A percentile compares a stretch with the other conserved stretches of the same genome.
Evolutionary conservation across 1,140 invertebrate genomes (phyloP).

Genomic region (Tetramorium simillimum): DNA sequence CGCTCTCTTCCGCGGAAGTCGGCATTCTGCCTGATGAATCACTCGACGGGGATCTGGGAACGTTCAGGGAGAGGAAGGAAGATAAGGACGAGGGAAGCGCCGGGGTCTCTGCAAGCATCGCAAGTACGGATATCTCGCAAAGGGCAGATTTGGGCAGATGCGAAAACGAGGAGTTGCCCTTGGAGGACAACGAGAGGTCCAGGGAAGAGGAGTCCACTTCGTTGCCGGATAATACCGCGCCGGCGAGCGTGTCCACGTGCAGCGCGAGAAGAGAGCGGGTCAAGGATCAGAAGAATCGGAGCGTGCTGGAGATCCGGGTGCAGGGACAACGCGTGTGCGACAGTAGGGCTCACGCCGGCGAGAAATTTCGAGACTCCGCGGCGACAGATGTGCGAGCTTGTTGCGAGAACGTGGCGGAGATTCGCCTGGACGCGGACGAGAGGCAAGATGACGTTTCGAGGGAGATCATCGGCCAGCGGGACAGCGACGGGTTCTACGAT

Average conservation of each 20-base stretch:
- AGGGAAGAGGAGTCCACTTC: neutral
- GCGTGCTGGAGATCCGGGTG: neutral
- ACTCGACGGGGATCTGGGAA: neutral
- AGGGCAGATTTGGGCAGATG: neutral
- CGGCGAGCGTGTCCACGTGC: neutral
- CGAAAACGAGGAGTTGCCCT: neutral
- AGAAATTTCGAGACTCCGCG: neutral
- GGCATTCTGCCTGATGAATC: neutral
- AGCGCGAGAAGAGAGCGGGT: neutral
- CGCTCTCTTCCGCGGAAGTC: neutral
- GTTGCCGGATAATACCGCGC: neutral
- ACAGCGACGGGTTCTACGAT: slow-evolving; percentile 72
- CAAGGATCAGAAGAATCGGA: neutral
- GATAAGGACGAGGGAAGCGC: neutral
- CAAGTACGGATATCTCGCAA: neutral
- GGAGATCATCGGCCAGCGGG: slow-evolving; percentile 1
- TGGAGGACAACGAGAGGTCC: neutral
- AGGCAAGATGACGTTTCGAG: neutral
- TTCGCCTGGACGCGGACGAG: slow-evolving; percentile 21
- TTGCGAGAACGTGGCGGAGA: slow-evolving; percentile 38
- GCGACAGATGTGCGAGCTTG: slow-evolving; percentile 14
- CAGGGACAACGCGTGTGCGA: neutral
- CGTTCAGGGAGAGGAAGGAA: neutral
- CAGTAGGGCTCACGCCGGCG: no score
- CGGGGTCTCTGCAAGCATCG: neutral